Base-by-base conservation (phyloP, 2,113 vertebrate genomes). In the Atlantisia rogersi region DNA sequence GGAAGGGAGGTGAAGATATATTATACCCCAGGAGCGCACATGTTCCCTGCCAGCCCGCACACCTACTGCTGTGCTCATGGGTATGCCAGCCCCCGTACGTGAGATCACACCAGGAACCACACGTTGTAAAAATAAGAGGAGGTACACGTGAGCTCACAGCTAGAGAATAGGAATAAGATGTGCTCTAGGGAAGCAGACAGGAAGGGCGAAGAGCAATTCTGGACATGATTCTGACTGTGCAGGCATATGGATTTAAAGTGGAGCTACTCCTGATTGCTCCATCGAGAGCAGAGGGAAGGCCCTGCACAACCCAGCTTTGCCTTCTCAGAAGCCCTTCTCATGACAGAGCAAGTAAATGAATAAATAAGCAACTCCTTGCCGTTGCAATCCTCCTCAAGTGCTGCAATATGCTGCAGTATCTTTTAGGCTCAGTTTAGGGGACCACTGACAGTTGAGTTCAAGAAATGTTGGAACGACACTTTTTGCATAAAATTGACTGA, bases 171-270 rank as follows among this genome's bases (percentile, higher is more conserved):
- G 3, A 67, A 22, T 55, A 58, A 67, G 40, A 60, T 32, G 17
- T 55, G 46, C 17, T 60, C 70, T 29, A 67, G 52, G 53, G 65
- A 82, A 9, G 12, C n/a, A 81, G 81, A 42, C 1, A 13, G 46
- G 59, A 18, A 32, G n/a, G 32, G 39, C 0, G 1, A 92, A 68
- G 60, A 78, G 11, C 52, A 48, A 15, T 46, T 81, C 79, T 62
- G 77, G n/a, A 11, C n/a, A 5, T 3, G 3, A 59, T 92, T 52
- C 80, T 81, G 28, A 42, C 53, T 0, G 0, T 52, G 18, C 9
- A 87, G 21, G 11, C 26, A 1, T 4, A 56, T 0, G 8, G 64
- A 31, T 92, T 89, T 76, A 44, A 74, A 42, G 37, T 6, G 32
- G 65, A 91, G 65, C 48, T 39, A 5, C 32, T 91, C 32, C 59